A percentile compares a stretch with the other conserved stretches of the same genome.
Conservation (phyloP, 2,113 vertebrate genomes). For the Strigops habroptila region DNA sequence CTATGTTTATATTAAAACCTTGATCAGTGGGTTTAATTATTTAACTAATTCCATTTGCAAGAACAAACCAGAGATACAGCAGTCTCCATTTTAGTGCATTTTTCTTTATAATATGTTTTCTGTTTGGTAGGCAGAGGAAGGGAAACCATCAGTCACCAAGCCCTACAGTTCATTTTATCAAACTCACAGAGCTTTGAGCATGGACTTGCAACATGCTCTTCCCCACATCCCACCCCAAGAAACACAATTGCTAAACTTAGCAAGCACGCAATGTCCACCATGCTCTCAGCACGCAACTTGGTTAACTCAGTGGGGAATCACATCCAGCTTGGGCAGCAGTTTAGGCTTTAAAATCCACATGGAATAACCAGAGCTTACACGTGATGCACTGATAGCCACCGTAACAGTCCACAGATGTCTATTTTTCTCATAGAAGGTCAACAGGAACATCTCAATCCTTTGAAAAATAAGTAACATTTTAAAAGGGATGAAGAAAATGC, state of each 20-base stretch:
- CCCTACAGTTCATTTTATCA: not conserved
- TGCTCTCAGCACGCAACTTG: not conserved
- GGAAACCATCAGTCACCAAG: not conserved
- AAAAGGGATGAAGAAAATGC: not conserved
- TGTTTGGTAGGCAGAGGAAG: not conserved
- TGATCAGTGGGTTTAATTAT: not conserved
- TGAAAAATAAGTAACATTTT: not conserved
- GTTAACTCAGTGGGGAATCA: not conserved
- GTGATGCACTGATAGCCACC: rapidly evolving
- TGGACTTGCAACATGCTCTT: too few relatives aligned
- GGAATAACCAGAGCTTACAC: not conserved
- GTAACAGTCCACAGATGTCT: not conserved
- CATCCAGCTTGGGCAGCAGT: not conserved
- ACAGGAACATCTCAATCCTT: not conserved
- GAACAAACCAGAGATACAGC: not conserved
- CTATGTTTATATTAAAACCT: not conserved
- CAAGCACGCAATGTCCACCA: rapidly evolving
- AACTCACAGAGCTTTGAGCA: not conserved
- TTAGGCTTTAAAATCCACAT: not conserved
- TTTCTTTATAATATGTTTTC: not conserved
- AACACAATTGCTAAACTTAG: not conserved
- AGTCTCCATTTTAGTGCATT: not conserved
- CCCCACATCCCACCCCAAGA: not conserved
- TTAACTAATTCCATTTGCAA: not conserved
- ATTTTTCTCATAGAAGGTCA: not conserved